Base-by-base conservation (phyloP, 1,140 invertebrate genomes). In the Hypsibius dujardini region DNA sequence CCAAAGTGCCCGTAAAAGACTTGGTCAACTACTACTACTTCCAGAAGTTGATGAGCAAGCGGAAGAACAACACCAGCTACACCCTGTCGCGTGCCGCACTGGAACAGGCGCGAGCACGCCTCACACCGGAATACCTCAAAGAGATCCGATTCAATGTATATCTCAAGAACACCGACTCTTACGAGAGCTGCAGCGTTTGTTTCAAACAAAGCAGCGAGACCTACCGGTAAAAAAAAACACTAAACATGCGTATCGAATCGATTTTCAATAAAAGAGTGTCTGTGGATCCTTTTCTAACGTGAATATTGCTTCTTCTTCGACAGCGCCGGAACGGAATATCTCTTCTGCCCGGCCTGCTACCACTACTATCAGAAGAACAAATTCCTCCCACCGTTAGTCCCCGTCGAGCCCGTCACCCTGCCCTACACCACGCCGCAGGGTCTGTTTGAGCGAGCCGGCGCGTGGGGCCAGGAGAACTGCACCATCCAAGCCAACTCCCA, bases 21-120 rank as follows among this genome's bases (percentile, higher is more conserved):
- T 15, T 67, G 42, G 62, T 67, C 12, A 67, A 67, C 42, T 67
- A 67, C 42, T 67, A 67, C 62, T 67, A 67, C 42, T 67, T 15
- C 45, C 62, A 67, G 62, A 67, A 67, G 42, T 42, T 15, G 62
- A 3, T 15, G 42, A 12, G 42, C 12, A 67, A 67, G 45, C 62
- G 62, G 42, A 3, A 67, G 12, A 67, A 45, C 62, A 12, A 7
- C 12, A 67, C 12, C 3, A 42, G 45, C 42, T 12, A 12, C 12
- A 15, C 3, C 42, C 62, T 67, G 62, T 7, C 12, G 12, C 62
- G 62, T 3, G 7, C 12, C 12, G 62, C 62, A 3, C 42, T 42
- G 12, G 42, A 15, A 42, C 7, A 15, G 12, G 42, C 12, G 62
- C 62, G 42, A 3, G 3, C 12, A 15, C 62, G 7, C 62, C 3